These are phyloP conservation scores for Drosophila hamatofila DNA, from an alignment of 2,888 invertebrate species.

Conservation along the genomic window DNA sequence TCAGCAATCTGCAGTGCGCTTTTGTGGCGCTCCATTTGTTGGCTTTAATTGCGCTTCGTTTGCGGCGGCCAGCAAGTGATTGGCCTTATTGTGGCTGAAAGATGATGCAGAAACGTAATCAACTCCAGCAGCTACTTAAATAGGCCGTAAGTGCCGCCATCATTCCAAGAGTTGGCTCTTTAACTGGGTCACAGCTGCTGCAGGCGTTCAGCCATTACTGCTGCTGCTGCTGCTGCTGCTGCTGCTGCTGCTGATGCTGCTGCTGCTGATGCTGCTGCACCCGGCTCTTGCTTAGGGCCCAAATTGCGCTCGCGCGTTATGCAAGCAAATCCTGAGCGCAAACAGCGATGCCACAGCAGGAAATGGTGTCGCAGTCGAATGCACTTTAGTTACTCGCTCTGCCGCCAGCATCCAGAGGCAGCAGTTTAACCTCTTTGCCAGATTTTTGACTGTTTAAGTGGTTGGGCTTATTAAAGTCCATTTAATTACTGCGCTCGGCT, in stretches of 20 bases:
- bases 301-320: conserved; percentile 32
- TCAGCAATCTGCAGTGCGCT: conserved; percentile 37
- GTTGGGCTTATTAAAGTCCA: conserved; percentile 72
- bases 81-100: conserved; percentile 69
- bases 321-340: conserved; percentile 35
- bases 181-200: conserved; percentile 70
- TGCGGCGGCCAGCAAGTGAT: conserved; percentile 46
- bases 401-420: conserved; percentile 5
- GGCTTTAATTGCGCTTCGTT: conserved; percentile 69
- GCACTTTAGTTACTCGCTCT: conserved; percentile 9
- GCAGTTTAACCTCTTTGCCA: conserved; percentile 70
- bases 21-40: conserved; percentile 58
- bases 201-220: conserved; percentile 19
- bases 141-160: conserved; percentile 26
- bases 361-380: conserved; percentile 17
- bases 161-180: conserved; percentile 15
- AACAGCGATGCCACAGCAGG: conserved; percentile 20
- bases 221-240: conserved; percentile 36
- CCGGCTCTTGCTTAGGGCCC: conserved; percentile 19
- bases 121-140: conserved; percentile 50
- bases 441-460: conserved; percentile 76
- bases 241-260: conserved; percentile 26
- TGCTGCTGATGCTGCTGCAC: conserved; percentile 24
- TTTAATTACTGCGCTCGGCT: conserved; percentile 62
- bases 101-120: conserved; percentile 51